Conservation (phyloP, 2,888 invertebrate genomes). For the Shargacucullia verbasci region DNA sequence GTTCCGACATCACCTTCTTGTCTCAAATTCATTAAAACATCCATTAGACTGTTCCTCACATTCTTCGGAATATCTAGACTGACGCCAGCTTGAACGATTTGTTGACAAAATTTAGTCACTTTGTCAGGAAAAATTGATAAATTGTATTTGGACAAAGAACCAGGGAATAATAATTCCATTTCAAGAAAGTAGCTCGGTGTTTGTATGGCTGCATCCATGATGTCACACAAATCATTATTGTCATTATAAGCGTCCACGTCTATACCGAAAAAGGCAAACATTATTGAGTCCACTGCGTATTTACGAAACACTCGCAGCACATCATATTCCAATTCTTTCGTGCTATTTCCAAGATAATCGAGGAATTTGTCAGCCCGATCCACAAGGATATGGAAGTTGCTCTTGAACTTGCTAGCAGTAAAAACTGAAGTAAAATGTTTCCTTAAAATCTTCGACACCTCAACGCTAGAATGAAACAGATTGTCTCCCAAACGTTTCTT, state of each 20-base stretch:
- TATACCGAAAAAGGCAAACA: constrained; percentile 55
- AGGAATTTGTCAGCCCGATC: constrained; percentile 62
- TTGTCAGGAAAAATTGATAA: constrained; percentile 52
- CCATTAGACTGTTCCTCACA: constrained; percentile 52
- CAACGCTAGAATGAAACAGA: constrained; percentile 65
- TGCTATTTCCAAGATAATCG: constrained; percentile 55
- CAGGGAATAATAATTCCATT: constrained; percentile 61
- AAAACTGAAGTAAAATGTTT: constrained; percentile 67
- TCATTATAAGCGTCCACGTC: constrained; percentile 56
- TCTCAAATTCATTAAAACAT: constrained; percentile 53
- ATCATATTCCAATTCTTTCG: constrained; percentile 52
- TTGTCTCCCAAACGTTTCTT: constrained; percentile 67
- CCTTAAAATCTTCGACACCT: constrained; percentile 65
- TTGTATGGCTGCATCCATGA: constrained; percentile 50
- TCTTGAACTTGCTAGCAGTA: constrained; percentile 68
- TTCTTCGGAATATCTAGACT: constrained; percentile 27
- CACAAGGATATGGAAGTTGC: constrained; percentile 58
- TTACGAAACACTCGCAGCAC: constrained; percentile 52
- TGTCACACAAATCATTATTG: constrained; percentile 46
- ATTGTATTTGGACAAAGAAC: constrained; percentile 50
- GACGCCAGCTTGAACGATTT: constrained; percentile 51
- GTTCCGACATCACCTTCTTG: constrained; percentile 31
- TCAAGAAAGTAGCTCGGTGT: constrained; percentile 53
- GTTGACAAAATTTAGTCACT: constrained; percentile 52
- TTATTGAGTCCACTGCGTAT: constrained; percentile 58